These are phyloP conservation scores for Aethina tumida DNA, from an alignment of 1,140 invertebrate genomes.

Conservation along the genomic window DNA sequence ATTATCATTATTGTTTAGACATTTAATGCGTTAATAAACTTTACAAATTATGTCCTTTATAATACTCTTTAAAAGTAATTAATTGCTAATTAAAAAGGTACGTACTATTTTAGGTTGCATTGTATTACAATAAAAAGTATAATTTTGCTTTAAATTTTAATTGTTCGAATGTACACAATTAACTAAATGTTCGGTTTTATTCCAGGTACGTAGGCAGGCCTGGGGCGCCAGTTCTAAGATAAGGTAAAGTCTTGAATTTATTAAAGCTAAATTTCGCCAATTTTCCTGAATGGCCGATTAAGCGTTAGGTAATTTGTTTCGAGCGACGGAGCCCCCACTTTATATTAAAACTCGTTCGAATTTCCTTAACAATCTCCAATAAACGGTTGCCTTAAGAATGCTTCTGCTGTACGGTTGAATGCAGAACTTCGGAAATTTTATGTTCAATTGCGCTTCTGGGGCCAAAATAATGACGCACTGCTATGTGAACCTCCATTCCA, in stretches of 20 bases:
- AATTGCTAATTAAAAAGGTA: no score
- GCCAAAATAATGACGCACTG: conserved; percentile 8
- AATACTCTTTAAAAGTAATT: no score
- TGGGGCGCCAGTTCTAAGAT: conserved; percentile 27
- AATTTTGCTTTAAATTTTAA: no score
- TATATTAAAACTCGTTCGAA: conserved; percentile 29
- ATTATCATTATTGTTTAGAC: no score
- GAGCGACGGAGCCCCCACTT: conserved; percentile 16
- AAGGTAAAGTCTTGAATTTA: conserved; percentile 36
- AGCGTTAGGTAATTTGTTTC: conserved; percentile 34
- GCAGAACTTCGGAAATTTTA: conserved; percentile 23
- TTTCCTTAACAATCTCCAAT: conserved; percentile 24
- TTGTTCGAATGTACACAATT: no score
- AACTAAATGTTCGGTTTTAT: conserved; percentile 20
- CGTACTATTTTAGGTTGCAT: no score
- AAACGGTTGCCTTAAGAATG: conserved; percentile 13
- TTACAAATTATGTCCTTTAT: no score
- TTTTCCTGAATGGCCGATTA: conserved; percentile 35
- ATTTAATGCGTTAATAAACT: no score
- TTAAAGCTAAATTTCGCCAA: conserved; percentile 33
- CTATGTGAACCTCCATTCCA: conserved; percentile 17
- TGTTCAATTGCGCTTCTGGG: conserved; percentile 28
- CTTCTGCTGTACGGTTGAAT: conserved; percentile 4
- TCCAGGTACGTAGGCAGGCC: conserved; percentile 21
- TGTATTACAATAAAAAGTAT: no score